Conservation (phyloP, 2,113 vertebrate species). For the Rostratula benghalensis region DNA sequence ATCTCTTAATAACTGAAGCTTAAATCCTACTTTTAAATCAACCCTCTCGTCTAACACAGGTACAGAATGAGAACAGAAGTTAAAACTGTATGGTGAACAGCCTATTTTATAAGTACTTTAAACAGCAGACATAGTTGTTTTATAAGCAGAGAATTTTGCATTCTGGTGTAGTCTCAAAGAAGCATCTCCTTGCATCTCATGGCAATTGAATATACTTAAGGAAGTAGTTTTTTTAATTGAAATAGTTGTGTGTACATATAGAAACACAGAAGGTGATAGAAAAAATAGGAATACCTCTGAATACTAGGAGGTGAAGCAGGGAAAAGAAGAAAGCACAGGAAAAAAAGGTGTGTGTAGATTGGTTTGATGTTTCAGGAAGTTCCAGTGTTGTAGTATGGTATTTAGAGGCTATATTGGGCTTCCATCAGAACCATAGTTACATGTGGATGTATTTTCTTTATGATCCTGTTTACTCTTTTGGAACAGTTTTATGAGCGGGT, state of each 20-base stretch:
- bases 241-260: background rate
- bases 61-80: background rate
- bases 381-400: background rate
- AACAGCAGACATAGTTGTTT: background rate
- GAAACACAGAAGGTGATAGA: background rate
- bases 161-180: background rate
- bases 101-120: background rate
- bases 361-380: background rate
- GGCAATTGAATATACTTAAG: background rate
- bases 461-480: background rate
- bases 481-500: background rate
- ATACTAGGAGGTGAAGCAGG: background rate
- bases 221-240: background rate
- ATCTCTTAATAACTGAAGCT: background rate
- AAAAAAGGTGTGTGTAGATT: background rate
- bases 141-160: background rate
- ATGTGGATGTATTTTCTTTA: background rate
- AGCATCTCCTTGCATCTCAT: background rate
- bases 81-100: background rate
- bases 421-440: background rate
- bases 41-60: background rate
- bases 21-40: constrained; percentile 9
- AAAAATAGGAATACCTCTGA: background rate
- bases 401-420: background rate
- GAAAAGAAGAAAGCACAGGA: background rate